Percentiles rank a stretch among this genome's conserved stretches.
These are phyloP conservation scores for Pheosia tremula DNA, from an alignment of 2,888 invertebrate species.

Conservation along the genomic window DNA sequence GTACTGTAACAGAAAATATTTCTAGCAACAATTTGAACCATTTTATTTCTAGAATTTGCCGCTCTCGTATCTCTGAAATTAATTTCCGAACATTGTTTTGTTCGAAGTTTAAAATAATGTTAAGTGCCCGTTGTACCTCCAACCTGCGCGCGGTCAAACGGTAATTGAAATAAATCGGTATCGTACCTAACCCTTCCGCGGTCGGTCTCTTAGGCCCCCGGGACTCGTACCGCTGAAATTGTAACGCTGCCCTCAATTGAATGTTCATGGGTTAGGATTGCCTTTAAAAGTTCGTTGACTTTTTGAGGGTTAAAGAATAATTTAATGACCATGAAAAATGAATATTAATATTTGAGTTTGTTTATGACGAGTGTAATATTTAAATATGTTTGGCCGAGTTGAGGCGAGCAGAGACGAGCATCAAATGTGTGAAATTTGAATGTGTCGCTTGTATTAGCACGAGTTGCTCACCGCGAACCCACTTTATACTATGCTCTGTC, in stretches of 20 bases:
- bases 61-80: neutral
- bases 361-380: no score
- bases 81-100: neutral
- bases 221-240: conserved; percentile 31
- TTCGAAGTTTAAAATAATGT: conserved; percentile 6
- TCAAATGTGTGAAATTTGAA: no score
- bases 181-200: conserved; percentile 37
- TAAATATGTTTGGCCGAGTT: no score
- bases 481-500: no score
- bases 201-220: conserved; percentile 32
- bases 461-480: no score
- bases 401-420: no score
- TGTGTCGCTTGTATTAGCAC: no score
- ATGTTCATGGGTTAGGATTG: conserved; percentile 52
- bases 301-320: conserved; percentile 15
- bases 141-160: conserved; percentile 28
- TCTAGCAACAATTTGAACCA: no score
- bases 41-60: neutral
- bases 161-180: conserved; percentile 47
- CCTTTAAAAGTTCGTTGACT: conserved; percentile 25
- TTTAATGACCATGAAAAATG: neutral
- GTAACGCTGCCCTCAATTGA: conserved; percentile 51
- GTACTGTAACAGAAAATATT: no score
- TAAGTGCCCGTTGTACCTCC: conserved; percentile 12
- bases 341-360: no score